These are phyloP conservation scores for Anableps anableps DNA, from an alignment of 2,797 vertebrate species.

Conservation along the genomic window DNA sequence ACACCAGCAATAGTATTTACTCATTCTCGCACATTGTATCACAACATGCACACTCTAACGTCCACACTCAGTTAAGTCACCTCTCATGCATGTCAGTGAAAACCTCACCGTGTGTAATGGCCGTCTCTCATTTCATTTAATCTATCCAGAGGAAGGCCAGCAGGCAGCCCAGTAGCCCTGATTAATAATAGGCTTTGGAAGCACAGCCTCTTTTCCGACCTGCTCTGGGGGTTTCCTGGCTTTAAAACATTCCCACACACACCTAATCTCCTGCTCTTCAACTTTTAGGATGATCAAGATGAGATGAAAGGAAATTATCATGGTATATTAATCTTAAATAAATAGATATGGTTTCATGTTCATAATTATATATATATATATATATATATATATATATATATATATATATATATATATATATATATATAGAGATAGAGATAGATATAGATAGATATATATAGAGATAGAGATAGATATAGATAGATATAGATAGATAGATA, in stretches of 20 bases:
- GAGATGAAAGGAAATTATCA: neutral
- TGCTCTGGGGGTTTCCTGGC: constrained; percentile 62
- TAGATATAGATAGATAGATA: no score
- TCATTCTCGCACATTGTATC: constrained; percentile 25
- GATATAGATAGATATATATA: no score
- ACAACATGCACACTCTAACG: constrained; percentile 35
- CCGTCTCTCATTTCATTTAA: constrained; percentile 82
- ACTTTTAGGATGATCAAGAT: constrained; percentile 15
- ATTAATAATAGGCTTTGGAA: constrained; percentile 82
- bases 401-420: no score
- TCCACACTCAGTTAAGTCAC: constrained; percentile 64
- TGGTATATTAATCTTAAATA: neutral
- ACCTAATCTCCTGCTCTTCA: constrained; percentile 32
- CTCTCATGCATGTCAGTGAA: constrained; percentile 57
- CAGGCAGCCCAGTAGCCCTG: constrained; percentile 76
- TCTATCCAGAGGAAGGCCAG: constrained; percentile 79
- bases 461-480: no score
- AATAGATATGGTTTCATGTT: neutral
- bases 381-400: no score
- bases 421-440: no score
- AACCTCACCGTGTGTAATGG: constrained; percentile 79
- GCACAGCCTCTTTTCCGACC: constrained; percentile 59
- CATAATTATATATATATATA: no score
- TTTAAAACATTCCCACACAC: constrained; percentile 49
- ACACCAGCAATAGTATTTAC: constrained; percentile 22